phyloP scores from a whole-genome alignment of 2,888 invertebrate genomes.

The Magallana nippona region DNA sequence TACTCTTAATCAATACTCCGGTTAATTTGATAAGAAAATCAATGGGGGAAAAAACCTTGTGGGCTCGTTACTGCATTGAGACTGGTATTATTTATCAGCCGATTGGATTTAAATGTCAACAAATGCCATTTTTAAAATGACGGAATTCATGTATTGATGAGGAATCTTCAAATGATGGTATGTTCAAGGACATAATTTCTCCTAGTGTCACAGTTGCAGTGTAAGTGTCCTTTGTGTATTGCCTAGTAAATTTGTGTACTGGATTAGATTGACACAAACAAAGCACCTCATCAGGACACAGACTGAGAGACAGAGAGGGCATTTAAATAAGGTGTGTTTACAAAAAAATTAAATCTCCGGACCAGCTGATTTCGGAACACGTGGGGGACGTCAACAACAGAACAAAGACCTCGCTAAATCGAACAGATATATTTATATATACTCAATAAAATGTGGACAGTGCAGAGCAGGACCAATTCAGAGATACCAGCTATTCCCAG shows the following conservation, averaged over 20 bases:
- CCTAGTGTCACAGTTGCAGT: no score
- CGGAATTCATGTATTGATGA: no score
- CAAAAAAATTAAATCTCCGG: conserved; percentile 25
- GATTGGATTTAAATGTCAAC: no score
- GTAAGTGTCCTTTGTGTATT: background rate
- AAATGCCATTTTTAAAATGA: no score
- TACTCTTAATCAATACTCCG: background rate
- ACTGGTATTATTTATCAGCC: no score
- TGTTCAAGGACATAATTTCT: no score
- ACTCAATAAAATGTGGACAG: no score
- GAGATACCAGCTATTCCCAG: no score
- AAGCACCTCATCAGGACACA: background rate
- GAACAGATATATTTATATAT: background rate
- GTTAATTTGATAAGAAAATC: conserved; percentile 19
- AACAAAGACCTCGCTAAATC: background rate
- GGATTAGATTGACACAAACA: background rate
- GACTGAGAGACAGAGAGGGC: background rate
- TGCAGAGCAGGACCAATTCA: no score
- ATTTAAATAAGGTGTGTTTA: background rate
- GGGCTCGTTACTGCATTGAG: no score
- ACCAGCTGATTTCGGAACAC: conserved; percentile 2
- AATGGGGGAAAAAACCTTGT: background rate
- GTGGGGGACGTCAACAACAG: conserved; percentile 3
- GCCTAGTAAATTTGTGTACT: background rate
- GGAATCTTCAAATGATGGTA: no score